These are phyloP conservation scores for Teleiodes luculella DNA, from an alignment of 2,888 invertebrate species.

Conservation along the genomic window DNA sequence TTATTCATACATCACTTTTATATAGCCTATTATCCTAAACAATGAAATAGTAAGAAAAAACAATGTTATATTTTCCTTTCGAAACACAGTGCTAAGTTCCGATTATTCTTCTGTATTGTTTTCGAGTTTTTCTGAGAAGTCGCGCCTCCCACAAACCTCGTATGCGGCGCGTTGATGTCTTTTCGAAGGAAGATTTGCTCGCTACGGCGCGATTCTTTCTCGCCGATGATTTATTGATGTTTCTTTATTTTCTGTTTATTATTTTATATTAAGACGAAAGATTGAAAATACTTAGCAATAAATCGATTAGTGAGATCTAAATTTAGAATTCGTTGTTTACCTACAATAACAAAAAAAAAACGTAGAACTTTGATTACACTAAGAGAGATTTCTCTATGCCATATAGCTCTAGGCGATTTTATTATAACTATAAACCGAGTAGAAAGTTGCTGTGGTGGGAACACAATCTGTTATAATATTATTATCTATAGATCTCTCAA, in stretches of 20 bases:
- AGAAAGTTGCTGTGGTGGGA: conserved; percentile 15
- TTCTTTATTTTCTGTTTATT: background rate
- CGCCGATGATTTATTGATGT: background rate
- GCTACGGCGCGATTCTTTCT: background rate
- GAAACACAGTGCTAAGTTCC: too few species aligned
- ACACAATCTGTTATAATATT: too few species aligned
- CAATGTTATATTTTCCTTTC: too few species aligned
- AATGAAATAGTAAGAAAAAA: background rate
- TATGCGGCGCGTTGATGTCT: conserved; percentile 57
- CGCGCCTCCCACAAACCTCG: conserved; percentile 15
- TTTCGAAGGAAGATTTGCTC: conserved; percentile 34
- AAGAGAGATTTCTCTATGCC: background rate
- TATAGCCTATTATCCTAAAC: background rate
- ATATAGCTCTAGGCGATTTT: background rate
- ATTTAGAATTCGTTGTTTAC: background rate
- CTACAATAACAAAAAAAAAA: too few species aligned
- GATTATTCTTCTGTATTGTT: too few species aligned
- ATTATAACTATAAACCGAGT: conserved; percentile 1
- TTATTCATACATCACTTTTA: too few species aligned
- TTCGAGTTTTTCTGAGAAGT: conserved; percentile 2
- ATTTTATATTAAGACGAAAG: background rate
- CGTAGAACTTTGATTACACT: background rate
- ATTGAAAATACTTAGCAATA: too few species aligned
- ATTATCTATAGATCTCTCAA: background rate
- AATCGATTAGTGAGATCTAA: too few species aligned